Evolutionary conservation across 2,888 invertebrate species (phyloP).

Genomic region (Hyalella azteca): DNA sequence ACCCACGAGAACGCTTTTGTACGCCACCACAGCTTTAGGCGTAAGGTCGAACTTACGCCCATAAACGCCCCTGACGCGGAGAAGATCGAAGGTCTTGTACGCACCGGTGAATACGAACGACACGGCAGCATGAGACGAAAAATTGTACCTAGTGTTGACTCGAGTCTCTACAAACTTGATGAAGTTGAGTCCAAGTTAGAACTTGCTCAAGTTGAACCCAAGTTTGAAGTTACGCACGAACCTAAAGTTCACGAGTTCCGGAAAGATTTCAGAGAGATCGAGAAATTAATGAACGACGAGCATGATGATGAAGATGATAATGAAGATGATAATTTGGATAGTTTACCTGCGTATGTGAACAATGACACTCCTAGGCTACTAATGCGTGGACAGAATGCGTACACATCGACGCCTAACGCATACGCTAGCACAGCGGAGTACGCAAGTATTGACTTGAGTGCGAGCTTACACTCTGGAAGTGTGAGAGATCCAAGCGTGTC

Average conservation of each 20-base stretch:
- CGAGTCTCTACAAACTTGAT: background rate
- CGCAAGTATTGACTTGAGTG: background rate
- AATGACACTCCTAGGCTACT: background rate
- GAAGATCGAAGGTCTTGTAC: conserved; percentile 59
- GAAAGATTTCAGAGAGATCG: conserved; percentile 47
- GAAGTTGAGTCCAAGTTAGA: conserved; percentile 41
- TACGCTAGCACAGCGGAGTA: conserved; percentile 23
- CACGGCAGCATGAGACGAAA: conserved; percentile 59
- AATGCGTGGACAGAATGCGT: conserved; percentile 39
- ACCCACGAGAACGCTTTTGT: conserved; percentile 62
- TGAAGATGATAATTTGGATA: background rate
- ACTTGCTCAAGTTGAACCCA: background rate
- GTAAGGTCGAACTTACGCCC: conserved; percentile 60
- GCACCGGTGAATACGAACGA: conserved; percentile 59
- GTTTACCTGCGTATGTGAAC: background rate
- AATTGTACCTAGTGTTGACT: conserved; percentile 53
- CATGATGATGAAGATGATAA: conserved; percentile 42
- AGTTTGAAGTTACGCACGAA: background rate
- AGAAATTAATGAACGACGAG: conserved; percentile 45
- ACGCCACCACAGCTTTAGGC: conserved; percentile 61
- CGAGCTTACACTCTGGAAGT: background rate
- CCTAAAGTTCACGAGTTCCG: conserved; percentile 23
- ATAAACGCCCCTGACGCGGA: conserved; percentile 60
- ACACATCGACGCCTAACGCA: conserved; percentile 48
- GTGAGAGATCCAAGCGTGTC: background rate